phyloP scores from a whole-genome alignment of 2,888 invertebrate species.

The Bunonema sp. region DNA sequence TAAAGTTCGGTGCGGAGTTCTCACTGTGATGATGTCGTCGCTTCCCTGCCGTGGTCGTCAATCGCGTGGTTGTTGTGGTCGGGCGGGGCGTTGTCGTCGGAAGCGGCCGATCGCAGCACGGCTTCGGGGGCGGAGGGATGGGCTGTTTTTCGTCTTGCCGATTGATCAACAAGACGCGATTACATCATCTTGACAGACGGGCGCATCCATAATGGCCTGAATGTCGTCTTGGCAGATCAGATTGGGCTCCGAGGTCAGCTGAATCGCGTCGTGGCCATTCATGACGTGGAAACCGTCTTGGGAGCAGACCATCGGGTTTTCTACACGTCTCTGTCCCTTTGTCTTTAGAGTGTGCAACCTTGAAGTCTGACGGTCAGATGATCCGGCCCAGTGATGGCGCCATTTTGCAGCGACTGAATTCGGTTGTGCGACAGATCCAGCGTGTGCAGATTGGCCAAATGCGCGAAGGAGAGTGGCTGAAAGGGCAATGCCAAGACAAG shows the following conservation, averaged over 20 bases:
- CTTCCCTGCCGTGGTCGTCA: too few relatives aligned
- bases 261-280: slow-evolving; percentile 40
- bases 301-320: slow-evolving; percentile 44
- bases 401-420: slow-evolving; percentile 26
- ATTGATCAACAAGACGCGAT: neutral
- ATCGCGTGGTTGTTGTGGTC: slow-evolving; percentile 1
- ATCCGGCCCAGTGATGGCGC: slow-evolving; percentile 30
- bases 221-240: slow-evolving; percentile 31
- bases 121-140: slow-evolving; percentile 12
- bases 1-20: too few relatives aligned
- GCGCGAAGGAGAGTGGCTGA: slow-evolving; percentile 54
- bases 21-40: too few relatives aligned
- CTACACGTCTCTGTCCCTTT: slow-evolving; percentile 13
- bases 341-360: slow-evolving; percentile 9
- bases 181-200: neutral
- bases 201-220: slow-evolving; percentile 1
- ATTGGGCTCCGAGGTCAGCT: slow-evolving; percentile 38
- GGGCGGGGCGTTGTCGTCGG: slow-evolving; percentile 1
- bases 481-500: slow-evolving; percentile 3
- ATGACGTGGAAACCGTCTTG: slow-evolving; percentile 43
- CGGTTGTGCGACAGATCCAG: slow-evolving; percentile 70
- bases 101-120: neutral
- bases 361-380: slow-evolving; percentile 37
- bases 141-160: slow-evolving; percentile 4
- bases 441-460: slow-evolving; percentile 72